Conservation (phyloP, 2,888 invertebrate genomes). For the Acanthosepion lycidas region DNA sequence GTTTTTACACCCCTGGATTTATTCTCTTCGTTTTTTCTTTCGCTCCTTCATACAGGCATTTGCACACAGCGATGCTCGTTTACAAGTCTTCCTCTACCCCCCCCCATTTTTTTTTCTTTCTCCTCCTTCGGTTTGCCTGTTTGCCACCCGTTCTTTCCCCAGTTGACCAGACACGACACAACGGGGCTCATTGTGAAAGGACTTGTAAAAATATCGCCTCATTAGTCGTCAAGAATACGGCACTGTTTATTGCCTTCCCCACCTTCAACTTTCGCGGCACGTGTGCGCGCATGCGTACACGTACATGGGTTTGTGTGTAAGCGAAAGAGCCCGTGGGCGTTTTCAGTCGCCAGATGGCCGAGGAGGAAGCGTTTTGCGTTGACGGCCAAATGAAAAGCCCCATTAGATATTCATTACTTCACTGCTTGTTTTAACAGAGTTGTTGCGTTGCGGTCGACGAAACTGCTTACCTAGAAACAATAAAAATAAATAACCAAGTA, state of each 20-base stretch:
- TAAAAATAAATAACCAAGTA: background rate
- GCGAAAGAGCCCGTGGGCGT: background rate
- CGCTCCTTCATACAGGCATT: background rate
- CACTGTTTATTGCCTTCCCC: background rate
- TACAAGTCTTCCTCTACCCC: background rate
- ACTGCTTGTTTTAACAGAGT: background rate
- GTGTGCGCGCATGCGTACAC: background rate
- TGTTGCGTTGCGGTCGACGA: background rate
- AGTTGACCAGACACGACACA: background rate
- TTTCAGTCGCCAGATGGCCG: conserved; percentile 1
- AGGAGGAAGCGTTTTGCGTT: background rate
- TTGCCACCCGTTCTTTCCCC: background rate
- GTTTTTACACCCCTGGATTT: background rate
- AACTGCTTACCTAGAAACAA: background rate
- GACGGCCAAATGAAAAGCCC: background rate
- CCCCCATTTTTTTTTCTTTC: background rate
- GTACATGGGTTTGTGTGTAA: background rate
- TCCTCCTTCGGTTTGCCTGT: background rate
- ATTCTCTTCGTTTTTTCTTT: background rate
- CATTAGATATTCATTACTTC: background rate
- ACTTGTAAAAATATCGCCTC: conserved; percentile 33
- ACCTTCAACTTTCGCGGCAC: background rate
- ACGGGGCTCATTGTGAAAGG: background rate
- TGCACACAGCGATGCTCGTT: background rate
- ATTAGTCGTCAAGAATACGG: background rate